Evolutionary conservation across 2,797 vertebrate species (phyloP), one percentile per base, ranked within the genome.

Genomic region (Lycodopsis pacificus): DNA sequence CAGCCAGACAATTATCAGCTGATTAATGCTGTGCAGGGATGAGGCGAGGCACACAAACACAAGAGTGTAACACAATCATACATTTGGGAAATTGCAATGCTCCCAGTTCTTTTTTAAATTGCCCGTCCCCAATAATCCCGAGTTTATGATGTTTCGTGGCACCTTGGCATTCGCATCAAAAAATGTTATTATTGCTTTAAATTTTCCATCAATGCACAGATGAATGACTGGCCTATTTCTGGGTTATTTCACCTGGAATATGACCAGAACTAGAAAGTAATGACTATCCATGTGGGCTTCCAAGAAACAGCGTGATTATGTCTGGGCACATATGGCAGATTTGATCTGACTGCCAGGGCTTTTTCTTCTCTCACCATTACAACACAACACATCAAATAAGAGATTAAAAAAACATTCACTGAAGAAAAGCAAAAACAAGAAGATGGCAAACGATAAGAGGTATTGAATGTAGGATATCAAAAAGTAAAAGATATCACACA

Each of bases 251-350:
- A 84, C 54, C 53, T 75, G 72, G 79, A 82, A 57, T 30, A n/a
- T 62, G 73, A 71, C 62, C 76, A 78, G 65, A 75, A 69, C 32
- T 63, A 65, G 71, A 65, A 70, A 56, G 34, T 81, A 86, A 88
- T 81, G 73, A 81, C 19, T 49, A 82, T 76, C 71, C 7, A 12
- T 12, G 58, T 78, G 46, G 70, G 73, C 15, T 14, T 89, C 87
- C 86, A 78, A 74, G 85, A 66, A 80, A 25, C 76, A 84, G 82
- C 71, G 20, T 65, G 88, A 84, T 73, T 63, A 67, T 71, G 69
- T 73, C 42, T 81, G 79, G 58, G 77, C 79, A 73, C 85, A 89
- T 86, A 88, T 92, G 90, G 83, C 73, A 76, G 83, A 88, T 80
- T 73, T 53, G 74, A 65, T 79, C n/a, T 46, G n/a, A 71, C 54